phyloP scores from a whole-genome alignment of 1,140 invertebrate species.

The Holcopasites calliopsidis region DNA sequence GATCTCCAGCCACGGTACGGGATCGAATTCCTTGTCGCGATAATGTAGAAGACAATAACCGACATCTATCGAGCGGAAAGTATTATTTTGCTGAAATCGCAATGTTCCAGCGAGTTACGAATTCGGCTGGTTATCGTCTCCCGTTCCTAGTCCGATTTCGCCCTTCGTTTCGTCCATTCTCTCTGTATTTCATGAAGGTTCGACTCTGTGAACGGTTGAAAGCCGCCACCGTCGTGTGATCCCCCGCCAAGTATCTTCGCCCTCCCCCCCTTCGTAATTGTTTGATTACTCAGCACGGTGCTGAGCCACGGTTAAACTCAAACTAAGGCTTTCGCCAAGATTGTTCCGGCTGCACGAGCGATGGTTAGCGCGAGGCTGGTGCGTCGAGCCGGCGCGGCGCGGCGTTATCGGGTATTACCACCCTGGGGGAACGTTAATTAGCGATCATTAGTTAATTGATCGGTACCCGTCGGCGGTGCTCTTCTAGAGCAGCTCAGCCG shows the following conservation, averaged over 20 bases:
- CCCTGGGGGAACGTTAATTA: slow-evolving; percentile 72
- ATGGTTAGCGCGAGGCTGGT: slow-evolving; percentile 61
- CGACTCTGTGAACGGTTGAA: slow-evolving; percentile 42
- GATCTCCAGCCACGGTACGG: too few relatives aligned
- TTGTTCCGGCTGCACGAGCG: slow-evolving; percentile 48
- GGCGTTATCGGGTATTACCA: slow-evolving; percentile 67
- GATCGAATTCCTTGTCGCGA: slow-evolving; percentile 66
- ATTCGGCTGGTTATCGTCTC: slow-evolving; percentile 50
- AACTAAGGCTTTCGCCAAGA: slow-evolving; percentile 74
- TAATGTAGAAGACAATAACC: slow-evolving; percentile 61
- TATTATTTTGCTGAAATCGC: slow-evolving; percentile 78
- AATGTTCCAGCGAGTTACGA: slow-evolving; percentile 60
- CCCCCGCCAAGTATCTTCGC: not conserved
- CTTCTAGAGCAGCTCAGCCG: slow-evolving; percentile 37
- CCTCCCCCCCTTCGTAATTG: slow-evolving; percentile 73
- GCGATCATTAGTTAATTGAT: slow-evolving; percentile 74
- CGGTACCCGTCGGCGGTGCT: slow-evolving; percentile 65
- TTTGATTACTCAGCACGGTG: slow-evolving; percentile 80
- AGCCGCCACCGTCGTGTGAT: not conserved
- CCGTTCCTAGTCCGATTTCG: slow-evolving; percentile 48
- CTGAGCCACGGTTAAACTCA: slow-evolving; percentile 76
- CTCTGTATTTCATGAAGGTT: slow-evolving; percentile 44
- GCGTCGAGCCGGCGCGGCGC: slow-evolving; percentile 55
- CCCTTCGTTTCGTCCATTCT: slow-evolving; percentile 52
- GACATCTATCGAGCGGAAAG: slow-evolving; percentile 78